These are phyloP conservation scores for Mugil cephalus DNA, from an alignment of 2,113 vertebrate species.

Conservation along the genomic window DNA sequence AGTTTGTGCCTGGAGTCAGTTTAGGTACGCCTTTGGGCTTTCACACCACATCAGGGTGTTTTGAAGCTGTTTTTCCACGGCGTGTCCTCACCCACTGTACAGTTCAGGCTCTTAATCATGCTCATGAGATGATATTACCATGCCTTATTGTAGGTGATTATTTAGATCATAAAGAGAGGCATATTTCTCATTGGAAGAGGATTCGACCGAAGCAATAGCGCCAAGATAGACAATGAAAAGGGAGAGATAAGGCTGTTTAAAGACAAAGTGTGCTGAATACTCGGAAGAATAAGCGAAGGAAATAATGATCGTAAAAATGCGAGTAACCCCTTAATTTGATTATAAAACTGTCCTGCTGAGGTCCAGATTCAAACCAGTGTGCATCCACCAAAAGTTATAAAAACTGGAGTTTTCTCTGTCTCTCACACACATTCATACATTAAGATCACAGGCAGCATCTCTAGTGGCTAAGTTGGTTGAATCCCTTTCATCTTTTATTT, in stretches of 20 bases:
- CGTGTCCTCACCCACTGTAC: neutral
- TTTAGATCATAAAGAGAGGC: constrained; percentile 43
- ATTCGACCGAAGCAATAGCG: neutral
- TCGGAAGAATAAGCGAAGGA: neutral
- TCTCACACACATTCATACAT: constrained; percentile 1
- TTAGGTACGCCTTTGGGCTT: neutral
- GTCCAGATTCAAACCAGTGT: constrained; percentile 1
- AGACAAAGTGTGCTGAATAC: neutral
- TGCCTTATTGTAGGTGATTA: constrained; percentile 23
- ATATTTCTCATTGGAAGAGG: constrained; percentile 13
- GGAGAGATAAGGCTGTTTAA: neutral
- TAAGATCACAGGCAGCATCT: neutral
- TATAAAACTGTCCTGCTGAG: neutral
- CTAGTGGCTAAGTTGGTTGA: constrained; percentile 32
- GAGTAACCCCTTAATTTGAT: constrained; percentile 1
- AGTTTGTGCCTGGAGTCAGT: neutral
- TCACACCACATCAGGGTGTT: neutral
- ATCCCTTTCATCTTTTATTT: constrained; percentile 51
- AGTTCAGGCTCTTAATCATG: constrained; percentile 24
- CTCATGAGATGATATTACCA: constrained; percentile 9
- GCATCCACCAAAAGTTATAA: constrained; percentile 9
- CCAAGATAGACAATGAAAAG: constrained; percentile 17
- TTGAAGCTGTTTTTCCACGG: neutral
- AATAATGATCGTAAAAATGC: neutral
- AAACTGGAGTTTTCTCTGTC: neutral